Conservation (phyloP, 2,888 invertebrate species). For the Elgonia sp. region DNA sequence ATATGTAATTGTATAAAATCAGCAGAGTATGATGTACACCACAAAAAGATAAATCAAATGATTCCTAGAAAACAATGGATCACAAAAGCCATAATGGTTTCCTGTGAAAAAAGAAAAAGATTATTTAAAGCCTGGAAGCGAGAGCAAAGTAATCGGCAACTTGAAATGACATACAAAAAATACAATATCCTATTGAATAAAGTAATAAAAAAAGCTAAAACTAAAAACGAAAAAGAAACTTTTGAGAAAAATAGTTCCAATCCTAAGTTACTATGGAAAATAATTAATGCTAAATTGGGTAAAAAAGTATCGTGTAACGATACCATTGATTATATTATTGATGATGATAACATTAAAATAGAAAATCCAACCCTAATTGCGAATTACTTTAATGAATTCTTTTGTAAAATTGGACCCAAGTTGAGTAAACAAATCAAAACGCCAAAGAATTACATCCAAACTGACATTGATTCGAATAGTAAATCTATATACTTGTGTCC, state of each 20-base stretch:
- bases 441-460: too few relatives aligned
- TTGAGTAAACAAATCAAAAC: neutral
- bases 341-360: too few relatives aligned
- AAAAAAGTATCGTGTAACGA: neutral
- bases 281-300: neutral
- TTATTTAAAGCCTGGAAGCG: neutral
- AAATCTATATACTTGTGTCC: neutral
- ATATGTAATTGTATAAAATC: neutral
- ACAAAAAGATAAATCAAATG: neutral
- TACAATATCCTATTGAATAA: conserved; percentile 2
- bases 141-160: neutral
- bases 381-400: conserved; percentile 18
- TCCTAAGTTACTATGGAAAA: conserved; percentile 9
- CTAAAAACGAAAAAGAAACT: neutral
- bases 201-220: neutral
- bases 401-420: conserved; percentile 12
- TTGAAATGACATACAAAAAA: neutral
- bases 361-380: neutral
- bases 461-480: too few relatives aligned
- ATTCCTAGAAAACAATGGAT: conserved; percentile 12
- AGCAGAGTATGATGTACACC: neutral
- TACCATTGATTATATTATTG: neutral
- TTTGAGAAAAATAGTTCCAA: neutral
- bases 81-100: conserved; percentile 2
- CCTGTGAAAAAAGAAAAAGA: conserved; percentile 7